Evolutionary conservation across 2,113 vertebrate species (phyloP), one percentile per base, ranked within the genome.

Genomic region (Dissostichus mawsoni): DNA sequence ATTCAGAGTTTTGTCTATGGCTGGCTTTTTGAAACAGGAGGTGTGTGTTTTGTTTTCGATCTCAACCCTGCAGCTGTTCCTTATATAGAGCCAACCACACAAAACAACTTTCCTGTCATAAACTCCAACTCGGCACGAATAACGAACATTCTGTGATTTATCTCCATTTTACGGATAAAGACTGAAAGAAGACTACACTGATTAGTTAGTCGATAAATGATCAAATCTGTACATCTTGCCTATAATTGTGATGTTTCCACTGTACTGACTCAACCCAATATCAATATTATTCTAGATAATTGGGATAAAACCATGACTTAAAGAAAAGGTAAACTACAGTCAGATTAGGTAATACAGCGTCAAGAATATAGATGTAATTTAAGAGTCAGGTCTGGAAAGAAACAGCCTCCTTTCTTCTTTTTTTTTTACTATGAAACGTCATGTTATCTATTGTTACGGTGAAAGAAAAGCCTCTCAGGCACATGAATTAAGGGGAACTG

Each of bases 11-110:
- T 59, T 64, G 63, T 67, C 59, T 61, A 25, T 69, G n/a, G 33
- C 10, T 0, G 9, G 52, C 57, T 61, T 79, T 73, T 66, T 68
- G 10, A 18, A 76, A 63, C 23, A 64, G 70, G 52, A 59, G 29
- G 51, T 84, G 74, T 77, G 76, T 85, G 77, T 86, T 88, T 85
- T 81, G 65, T 89, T 76, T 89, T 84, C 12, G 78, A 2, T 66
- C 58, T 63, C 17, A 3, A 47, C 12, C 1, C 18, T 53, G 76
- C 85, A 90, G 84, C 85, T 89, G 90, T 70, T 88, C 82, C 52
- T 23, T 79, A 11, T 41, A 11, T 41, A 58, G 63, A 80, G 62
- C 13, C 65, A 36, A 78, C 48, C 67, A 75, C 72, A 25, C 14
- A 56, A 29, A 12, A 64, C 18, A 45, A 44, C 61, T 71, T 62